Conservation (phyloP, 2,888 invertebrate genomes). For the Brenthis ino region DNA sequence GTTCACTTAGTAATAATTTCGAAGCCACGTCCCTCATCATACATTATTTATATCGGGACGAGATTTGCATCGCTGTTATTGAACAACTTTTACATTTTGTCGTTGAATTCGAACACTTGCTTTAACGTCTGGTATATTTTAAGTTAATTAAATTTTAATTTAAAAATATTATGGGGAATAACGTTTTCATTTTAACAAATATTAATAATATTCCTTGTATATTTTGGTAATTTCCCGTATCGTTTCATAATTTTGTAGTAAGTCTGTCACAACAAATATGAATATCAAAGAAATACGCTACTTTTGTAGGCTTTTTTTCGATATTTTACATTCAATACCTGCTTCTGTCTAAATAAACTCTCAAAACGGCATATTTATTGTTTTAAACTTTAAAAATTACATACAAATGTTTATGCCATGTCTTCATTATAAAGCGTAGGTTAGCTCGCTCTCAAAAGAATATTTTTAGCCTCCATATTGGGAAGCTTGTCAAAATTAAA, state of each 20-base stretch:
- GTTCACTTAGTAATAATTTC: slow-evolving; percentile 29
- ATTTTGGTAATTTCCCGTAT: no score
- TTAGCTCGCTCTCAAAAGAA: slow-evolving; percentile 44
- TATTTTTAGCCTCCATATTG: slow-evolving; percentile 50
- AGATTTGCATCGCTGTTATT: slow-evolving; percentile 71
- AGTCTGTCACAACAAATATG: no score
- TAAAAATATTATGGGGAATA: neutral
- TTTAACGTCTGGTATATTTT: slow-evolving; percentile 16
- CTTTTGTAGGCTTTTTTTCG: no score
- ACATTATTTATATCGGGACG: slow-evolving; percentile 67
- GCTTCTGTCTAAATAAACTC: no score
- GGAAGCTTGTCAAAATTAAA: slow-evolving; percentile 39
- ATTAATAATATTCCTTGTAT: no score
- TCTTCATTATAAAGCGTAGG: neutral
- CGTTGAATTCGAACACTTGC: slow-evolving; percentile 60
- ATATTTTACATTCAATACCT: no score
- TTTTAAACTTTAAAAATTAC: no score
- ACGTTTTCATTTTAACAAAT: neutral
- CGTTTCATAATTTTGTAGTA: no score
- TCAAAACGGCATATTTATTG: no score
- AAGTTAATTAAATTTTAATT: slow-evolving; percentile 3
- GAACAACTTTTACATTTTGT: slow-evolving; percentile 71
- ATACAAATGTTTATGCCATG: neutral
- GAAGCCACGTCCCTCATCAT: slow-evolving; percentile 47
- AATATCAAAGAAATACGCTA: no score